Conservation (phyloP, 2,888 invertebrate species). For the Nowickia ferox region DNA sequence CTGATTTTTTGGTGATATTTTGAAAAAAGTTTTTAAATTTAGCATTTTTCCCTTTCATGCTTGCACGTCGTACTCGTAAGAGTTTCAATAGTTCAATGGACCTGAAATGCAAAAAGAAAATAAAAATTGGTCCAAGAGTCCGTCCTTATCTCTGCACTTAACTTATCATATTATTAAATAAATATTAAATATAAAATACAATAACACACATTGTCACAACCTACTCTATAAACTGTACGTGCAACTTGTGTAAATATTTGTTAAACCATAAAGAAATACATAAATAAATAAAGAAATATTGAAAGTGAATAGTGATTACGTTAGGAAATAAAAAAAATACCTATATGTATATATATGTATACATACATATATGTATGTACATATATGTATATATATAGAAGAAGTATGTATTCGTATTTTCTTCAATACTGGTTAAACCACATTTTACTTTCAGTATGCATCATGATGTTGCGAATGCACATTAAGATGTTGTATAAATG, state of each 20-base stretch:
- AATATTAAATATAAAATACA: slow-evolving; percentile 29
- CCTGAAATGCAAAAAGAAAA: background rate
- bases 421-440: slow-evolving; percentile 68
- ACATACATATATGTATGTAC: background rate
- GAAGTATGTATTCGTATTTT: slow-evolving; percentile 14
- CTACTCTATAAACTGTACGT: slow-evolving; percentile 29
- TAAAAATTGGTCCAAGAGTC: slow-evolving; percentile 34
- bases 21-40: background rate
- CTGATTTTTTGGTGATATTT: too few relatives aligned
- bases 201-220: slow-evolving; percentile 34
- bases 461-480: slow-evolving; percentile 38
- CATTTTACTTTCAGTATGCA: slow-evolving; percentile 70
- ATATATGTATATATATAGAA: background rate
- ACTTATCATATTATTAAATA: slow-evolving; percentile 32
- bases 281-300: slow-evolving; percentile 59
- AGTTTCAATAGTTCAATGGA: slow-evolving; percentile 43
- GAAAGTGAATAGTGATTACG: slow-evolving; percentile 71
- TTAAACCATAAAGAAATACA: slow-evolving; percentile 50
- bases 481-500: slow-evolving; percentile 11
- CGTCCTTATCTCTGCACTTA: slow-evolving; percentile 40
- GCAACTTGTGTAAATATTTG: slow-evolving; percentile 18
- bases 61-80: background rate
- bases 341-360: background rate
- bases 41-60: background rate
- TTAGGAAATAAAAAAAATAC: slow-evolving; percentile 61